A percentile compares a stretch with the other conserved stretches of the same genome.
Conservation (phyloP, 2,888 invertebrate genomes). For the Galerucella nymphaeae region DNA sequence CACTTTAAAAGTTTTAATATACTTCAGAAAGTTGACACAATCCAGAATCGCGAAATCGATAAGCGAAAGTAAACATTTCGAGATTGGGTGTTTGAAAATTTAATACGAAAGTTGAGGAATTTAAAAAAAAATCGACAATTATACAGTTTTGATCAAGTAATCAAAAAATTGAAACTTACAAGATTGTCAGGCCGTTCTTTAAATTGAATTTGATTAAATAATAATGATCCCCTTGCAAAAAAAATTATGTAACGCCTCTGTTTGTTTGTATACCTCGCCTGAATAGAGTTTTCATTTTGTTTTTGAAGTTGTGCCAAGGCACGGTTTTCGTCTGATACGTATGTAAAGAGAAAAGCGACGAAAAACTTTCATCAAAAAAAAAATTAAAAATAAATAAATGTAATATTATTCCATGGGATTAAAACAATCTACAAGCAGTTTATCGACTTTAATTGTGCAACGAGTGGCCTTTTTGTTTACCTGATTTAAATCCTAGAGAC, state of each 20-base stretch:
- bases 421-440: too few species aligned
- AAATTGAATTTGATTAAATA: too few species aligned
- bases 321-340: constrained; percentile 8
- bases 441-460: too few species aligned
- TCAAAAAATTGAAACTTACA: too few species aligned
- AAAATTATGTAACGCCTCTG: background rate
- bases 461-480: too few species aligned
- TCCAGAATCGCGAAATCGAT: background rate
- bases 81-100: background rate
- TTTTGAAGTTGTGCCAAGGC: constrained; percentile 16
- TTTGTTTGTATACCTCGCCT: constrained; percentile 8
- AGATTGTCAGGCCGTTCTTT: too few species aligned
- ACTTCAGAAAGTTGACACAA: background rate
- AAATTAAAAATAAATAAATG: background rate
- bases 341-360: background rate
- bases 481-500: too few species aligned
- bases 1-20: background rate
- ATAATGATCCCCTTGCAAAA: background rate
- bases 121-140: too few species aligned
- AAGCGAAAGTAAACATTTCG: background rate
- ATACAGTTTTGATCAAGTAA: too few species aligned
- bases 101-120: too few species aligned
- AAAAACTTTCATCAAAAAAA: background rate
- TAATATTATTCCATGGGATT: too few species aligned
- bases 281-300: constrained; percentile 4